Evolutionary conservation across 2,797 vertebrate genomes (phyloP).

Genomic region (Myiotriccus ornatus): DNA sequence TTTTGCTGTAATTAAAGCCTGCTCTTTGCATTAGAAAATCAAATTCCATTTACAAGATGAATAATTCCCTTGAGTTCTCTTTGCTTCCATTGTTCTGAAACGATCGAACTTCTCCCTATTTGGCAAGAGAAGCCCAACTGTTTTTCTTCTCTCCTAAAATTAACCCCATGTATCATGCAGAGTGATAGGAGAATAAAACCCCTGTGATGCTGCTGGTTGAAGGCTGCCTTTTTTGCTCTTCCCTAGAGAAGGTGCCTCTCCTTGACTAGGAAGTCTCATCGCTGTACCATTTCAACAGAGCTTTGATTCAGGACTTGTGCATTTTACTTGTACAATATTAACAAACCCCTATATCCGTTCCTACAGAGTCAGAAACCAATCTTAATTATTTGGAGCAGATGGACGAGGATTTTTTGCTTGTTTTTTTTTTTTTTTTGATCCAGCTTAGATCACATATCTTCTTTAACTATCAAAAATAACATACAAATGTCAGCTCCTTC

Average conservation of each 20-base stretch:
- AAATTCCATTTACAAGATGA: background rate
- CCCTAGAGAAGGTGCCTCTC: background rate
- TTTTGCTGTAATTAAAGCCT: slow-evolving; percentile 28
- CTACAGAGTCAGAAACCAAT: background rate
- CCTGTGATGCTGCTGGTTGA: background rate
- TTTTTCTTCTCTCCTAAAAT: background rate
- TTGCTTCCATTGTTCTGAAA: slow-evolving; percentile 10
- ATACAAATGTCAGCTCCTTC: background rate
- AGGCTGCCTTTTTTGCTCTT: background rate
- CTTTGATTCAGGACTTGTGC: background rate
- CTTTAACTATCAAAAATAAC: background rate
- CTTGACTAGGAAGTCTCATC: background rate
- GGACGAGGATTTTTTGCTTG: background rate
- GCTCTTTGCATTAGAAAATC: slow-evolving; percentile 34
- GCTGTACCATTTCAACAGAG: background rate
- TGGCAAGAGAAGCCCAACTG: background rate
- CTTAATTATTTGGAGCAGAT: background rate
- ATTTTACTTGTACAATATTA: background rate
- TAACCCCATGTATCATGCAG: background rate
- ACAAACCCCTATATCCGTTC: background rate
- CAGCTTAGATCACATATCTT: background rate
- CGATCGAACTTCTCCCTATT: background rate
- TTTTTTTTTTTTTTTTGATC: background rate
- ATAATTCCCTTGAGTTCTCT: background rate
- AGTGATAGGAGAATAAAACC: background rate